Conservation (phyloP, 1,140 invertebrate species). For the Microplitis demolitor region DNA sequence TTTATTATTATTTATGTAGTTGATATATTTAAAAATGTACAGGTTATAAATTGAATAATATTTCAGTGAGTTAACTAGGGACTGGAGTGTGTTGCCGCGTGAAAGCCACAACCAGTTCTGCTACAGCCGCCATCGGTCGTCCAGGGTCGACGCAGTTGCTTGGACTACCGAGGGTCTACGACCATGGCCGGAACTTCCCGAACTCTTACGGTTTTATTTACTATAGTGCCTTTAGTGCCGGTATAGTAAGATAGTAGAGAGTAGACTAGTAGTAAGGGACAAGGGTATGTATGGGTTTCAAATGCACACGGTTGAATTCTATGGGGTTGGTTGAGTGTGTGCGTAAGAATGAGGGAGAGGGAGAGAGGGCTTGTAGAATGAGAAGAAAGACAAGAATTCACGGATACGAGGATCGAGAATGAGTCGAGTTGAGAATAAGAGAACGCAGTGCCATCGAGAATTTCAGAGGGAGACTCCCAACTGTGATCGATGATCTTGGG, state of each 20-base stretch:
- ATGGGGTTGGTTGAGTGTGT: too few species aligned
- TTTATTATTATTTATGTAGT: too few species aligned
- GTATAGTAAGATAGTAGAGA: too few species aligned
- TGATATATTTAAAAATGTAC: too few species aligned
- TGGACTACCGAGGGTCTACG: conserved; percentile 39
- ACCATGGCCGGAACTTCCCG: conserved; percentile 16
- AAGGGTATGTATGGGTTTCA: too few species aligned
- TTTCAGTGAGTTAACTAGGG: background rate
- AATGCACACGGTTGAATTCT: background rate
- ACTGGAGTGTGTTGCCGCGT: conserved; percentile 42
- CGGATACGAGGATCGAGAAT: background rate
- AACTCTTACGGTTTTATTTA: background rate
- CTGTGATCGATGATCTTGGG: conserved; percentile 24
- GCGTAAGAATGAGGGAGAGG: background rate
- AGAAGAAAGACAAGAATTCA: too few species aligned
- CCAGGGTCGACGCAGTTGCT: conserved; percentile 46
- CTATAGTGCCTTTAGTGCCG: background rate
- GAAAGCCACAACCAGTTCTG: conserved; percentile 54
- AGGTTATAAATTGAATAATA: too few species aligned
- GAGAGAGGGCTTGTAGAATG: too few species aligned
- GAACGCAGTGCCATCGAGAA: too few species aligned
- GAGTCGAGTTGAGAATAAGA: background rate
- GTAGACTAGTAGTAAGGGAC: too few species aligned
- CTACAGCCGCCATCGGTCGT: conserved; percentile 55
- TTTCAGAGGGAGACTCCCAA: conserved; percentile 3